Percentiles rank a stretch among this genome's conserved stretches.
These are phyloP conservation scores for Syngnathus rostellatus DNA, from an alignment of 2,797 vertebrate genomes.

Conservation along the genomic window DNA sequence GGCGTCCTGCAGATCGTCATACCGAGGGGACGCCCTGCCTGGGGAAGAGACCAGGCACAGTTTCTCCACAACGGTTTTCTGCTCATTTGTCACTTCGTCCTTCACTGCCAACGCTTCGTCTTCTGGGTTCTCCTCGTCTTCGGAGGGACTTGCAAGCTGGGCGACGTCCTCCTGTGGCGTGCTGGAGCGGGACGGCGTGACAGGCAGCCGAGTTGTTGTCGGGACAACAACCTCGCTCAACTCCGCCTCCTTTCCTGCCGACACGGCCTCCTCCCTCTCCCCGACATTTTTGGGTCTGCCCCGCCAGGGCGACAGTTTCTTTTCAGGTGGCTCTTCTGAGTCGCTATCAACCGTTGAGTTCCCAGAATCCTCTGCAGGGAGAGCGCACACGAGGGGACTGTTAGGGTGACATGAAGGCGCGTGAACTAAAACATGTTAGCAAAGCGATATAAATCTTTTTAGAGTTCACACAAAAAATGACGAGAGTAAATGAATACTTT, in stretches of 20 bases:
- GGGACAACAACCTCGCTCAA: conserved; percentile 28
- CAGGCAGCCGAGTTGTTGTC: background rate
- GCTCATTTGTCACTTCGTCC: background rate
- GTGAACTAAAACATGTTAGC: background rate
- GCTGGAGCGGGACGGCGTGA: conserved; percentile 54
- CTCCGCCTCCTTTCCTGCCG: conserved; percentile 36
- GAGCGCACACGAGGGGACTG: background rate
- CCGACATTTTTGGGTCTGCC: conserved; percentile 63
- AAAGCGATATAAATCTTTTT: no score
- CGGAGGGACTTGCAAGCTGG: conserved; percentile 21
- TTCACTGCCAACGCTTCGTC: background rate
- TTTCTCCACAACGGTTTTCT: conserved; percentile 10
- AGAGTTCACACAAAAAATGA: no score
- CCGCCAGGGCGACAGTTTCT: conserved; percentile 70
- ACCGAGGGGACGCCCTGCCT: background rate
- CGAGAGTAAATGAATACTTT: no score
- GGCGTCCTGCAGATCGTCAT: conserved; percentile 5
- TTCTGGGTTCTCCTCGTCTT: conserved; percentile 31
- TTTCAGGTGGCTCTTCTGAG: conserved; percentile 78
- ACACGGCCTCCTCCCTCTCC: conserved; percentile 36
- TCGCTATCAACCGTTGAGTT: conserved; percentile 87
- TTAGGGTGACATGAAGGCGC: background rate
- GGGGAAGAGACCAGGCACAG: background rate
- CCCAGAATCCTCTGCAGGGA: conserved; percentile 73
- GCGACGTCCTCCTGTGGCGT: conserved; percentile 48